Base-by-base conservation (phyloP, 2,888 invertebrate genomes). In the Hecatera dysodea region DNA sequence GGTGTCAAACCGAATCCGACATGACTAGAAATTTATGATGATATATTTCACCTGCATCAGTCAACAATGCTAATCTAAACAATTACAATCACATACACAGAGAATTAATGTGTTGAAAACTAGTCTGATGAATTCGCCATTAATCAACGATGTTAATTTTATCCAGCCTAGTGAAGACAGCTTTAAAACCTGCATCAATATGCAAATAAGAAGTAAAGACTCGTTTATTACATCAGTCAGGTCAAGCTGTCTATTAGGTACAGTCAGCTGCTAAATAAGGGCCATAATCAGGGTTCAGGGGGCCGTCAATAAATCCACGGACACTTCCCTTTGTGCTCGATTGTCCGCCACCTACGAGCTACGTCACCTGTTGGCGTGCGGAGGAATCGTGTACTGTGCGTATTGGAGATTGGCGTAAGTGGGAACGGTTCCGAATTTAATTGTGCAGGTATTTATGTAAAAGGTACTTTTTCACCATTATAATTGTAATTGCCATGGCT, bases 211-310 rank as follows among this genome's bases (percentile, higher is more conserved):
- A 55, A 67, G 50, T 64, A 63, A 66, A 56, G 36, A 63, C n/a
- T 33, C 53, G 44, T 69, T 36, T 66, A 72, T 68, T 56, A 66
- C 72, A 22, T 68, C 65, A 82, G 59, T 57, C 62, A 36, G 52
- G 71, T 67, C 68, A 72, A 70, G 11, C 63, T 81, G 85, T 82
- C 81, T 46, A 59, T 62, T 55, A 61, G 39, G 75, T 82, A 66
- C 39, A 53, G 75, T 68, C 59, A 24, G 50, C 69, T 75, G 68
- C 65, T 82, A 84, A 85, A 82, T 85, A 69, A 80, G 61, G 69
- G 24, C 72, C n/a, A 73, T 85, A 80, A 85, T 83, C 85, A 74
- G 24, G 68, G 81, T 85, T 83, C 85, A 85, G 70, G 68, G 70
- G 85, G 81, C 68, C 73, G 68, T 53, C 67, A 48, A 85, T 83